Evolutionary conservation across 2,888 invertebrate species (phyloP), one percentile per base, ranked within the genome.

Genomic region (Caenorhabditis panamensis): DNA sequence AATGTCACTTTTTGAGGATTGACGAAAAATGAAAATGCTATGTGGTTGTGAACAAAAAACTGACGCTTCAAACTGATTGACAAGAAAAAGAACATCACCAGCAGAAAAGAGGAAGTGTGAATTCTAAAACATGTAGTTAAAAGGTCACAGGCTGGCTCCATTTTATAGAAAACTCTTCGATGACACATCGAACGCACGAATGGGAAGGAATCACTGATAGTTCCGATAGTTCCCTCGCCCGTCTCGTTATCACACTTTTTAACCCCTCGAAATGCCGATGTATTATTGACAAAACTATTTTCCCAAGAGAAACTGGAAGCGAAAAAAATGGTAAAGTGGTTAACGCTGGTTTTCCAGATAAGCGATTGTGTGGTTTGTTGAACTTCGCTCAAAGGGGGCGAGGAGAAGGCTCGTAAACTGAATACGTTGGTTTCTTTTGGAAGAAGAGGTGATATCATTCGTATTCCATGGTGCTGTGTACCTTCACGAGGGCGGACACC

Each of bases 401-500:
- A 58, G 13, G 13, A 41, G 41, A 69, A 67, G 28, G 18, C 61
- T 69, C 58, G 69, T 59, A 59, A 69, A 28, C 41, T 49, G 51
- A 59, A 58, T 58, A 49, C 47, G 62, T 53, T 56, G 22, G 53
- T 26, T 13, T 22, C 18, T 9, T 8, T n/a, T 3, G 8, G 22
- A 53, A 53, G 26, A 53, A 6, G 64, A 66, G 58, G 56, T 73
- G 64, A 73, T 73, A 73, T 73, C 73, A 73, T 64, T 59, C 61
- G 13, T 18, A 53, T 72, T 54, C 49, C 44, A 61, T 71, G 41
- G 41, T 41, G 13, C 9, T 41, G 72, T 72, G 72, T 73, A 41
- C 64, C 61, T 66, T 75, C 66, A 58, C 66, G 66, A 66, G 75
- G 75, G 66, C 75, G 75, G 73, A 64, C 73, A 66, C 64, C 24